Evolutionary conservation across 2,797 vertebrate genomes (phyloP), one percentile per base, ranked within the genome.

Genomic region (Etheostoma perlongum): DNA sequence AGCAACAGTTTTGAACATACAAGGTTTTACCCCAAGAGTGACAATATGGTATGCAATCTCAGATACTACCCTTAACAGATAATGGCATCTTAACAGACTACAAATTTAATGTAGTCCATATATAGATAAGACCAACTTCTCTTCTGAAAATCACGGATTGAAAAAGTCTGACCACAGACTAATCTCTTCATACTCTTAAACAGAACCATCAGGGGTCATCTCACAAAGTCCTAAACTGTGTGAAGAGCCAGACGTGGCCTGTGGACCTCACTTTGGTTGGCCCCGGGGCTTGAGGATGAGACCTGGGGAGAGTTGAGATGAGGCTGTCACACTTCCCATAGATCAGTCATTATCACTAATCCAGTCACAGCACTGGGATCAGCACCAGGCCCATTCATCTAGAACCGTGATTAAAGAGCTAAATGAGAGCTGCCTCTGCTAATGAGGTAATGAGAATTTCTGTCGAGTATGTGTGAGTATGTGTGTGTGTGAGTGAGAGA

Each of bases 261-360:
- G 83, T 65, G 83, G 90, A 86, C 88, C 75, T 84, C 82, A 81
- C 85, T 85, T 85, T 76, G 88, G 72, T 77, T 59, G 76, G 91
- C 91, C 88, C 74, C 8, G 12, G 90, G 90, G 90, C 88, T 64
- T 64, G 71, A 91, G 88, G 87, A 93, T 91, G 86, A 90, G 90
- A 92, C 93, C 94, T 93, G 92, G 90, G 91, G 94, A 94, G 94
- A 93, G 91, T 86, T 93, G 92, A 94, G 91, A 94, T 91, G 91
- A 94, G 92, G 89, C 93, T 94, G 93, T 95, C 92, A 94, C 92
- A 92, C 88, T 90, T 92, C 89, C 91, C 93, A 91, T 84, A 94
- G 90, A 94, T 94, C 93, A 91, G 78, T 91, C 91, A 94, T 94
- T 91, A 93, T 92, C 94, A 81, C 93, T 96, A 95, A 96, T 94